Evolutionary conservation across 2,888 invertebrate genomes (phyloP).

Genomic region (Strigamia crassipes): DNA sequence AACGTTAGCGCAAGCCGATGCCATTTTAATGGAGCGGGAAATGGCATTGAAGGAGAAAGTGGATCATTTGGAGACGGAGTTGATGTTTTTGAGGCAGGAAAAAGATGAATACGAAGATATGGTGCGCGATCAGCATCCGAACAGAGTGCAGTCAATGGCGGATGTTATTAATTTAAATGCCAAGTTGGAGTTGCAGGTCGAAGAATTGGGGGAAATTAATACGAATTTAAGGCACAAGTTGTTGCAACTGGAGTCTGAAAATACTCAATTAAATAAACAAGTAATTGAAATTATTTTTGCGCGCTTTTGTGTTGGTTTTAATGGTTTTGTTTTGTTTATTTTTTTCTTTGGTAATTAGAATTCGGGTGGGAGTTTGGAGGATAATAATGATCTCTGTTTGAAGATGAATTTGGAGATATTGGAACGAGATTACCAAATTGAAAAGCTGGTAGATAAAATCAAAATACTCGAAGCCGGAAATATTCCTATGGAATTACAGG

Average conservation of each 20-base stretch:
- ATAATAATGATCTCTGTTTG: background rate
- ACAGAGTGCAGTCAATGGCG: conserved; percentile 51
- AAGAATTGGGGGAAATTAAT: conserved; percentile 71
- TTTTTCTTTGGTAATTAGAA: background rate
- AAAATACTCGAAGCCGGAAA: conserved; percentile 41
- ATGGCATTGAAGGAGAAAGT: conserved; percentile 62
- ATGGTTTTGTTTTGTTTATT: background rate
- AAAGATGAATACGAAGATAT: conserved; percentile 47
- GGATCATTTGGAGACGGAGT: conserved; percentile 60
- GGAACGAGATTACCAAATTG: conserved; percentile 25
- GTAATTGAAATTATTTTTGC: background rate
- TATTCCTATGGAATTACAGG: conserved; percentile 37
- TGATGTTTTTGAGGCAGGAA: conserved; percentile 54
- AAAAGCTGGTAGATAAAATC: conserved; percentile 17
- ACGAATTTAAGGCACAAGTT: conserved; percentile 64
- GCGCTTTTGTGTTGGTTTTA: background rate
- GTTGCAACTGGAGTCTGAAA: conserved; percentile 14
- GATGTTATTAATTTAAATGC: conserved; percentile 46
- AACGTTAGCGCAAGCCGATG: conserved; percentile 60
- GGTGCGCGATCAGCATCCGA: conserved; percentile 51
- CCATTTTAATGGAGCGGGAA: conserved; percentile 63
- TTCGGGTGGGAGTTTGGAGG: background rate
- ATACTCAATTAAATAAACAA: background rate
- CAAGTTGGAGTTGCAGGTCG: conserved; percentile 59
- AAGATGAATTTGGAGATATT: conserved; percentile 42